These are phyloP conservation scores for Macaca mulatta DNA, from an alignment of 2,113 vertebrate genomes.

Conservation along the genomic window DNA sequence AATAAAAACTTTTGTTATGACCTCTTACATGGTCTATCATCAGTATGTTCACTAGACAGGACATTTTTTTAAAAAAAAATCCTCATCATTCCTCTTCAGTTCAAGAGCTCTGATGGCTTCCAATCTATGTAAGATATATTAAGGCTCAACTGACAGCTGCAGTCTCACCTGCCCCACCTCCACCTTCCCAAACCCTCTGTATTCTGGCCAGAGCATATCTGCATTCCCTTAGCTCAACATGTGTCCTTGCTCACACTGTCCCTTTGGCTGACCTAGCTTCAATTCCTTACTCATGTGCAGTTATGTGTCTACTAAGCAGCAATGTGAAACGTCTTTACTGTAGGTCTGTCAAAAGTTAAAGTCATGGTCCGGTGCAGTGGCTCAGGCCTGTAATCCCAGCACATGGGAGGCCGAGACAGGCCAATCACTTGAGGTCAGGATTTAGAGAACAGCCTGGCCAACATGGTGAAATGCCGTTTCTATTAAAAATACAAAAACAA, in stretches of 20 bases:
- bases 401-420: too few species aligned
- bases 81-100: not conserved
- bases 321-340: not conserved
- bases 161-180: not conserved
- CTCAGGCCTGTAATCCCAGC: too few species aligned
- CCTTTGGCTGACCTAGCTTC: not conserved
- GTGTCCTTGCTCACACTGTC: not conserved
- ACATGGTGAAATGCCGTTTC: too few species aligned
- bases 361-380: too few species aligned
- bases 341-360: not conserved
- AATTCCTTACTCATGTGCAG: not conserved
- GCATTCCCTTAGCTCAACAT: not conserved
- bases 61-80: not conserved
- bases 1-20: not conserved
- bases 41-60: not conserved
- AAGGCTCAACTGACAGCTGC: not conserved
- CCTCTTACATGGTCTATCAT: not conserved
- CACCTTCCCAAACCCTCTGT: not conserved
- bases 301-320: not conserved
- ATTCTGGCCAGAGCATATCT: not conserved
- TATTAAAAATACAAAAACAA: too few species aligned
- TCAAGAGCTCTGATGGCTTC: not conserved
- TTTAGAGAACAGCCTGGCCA: too few species aligned
- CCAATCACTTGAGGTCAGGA: too few species aligned
- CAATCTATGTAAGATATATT: not conserved